These are phyloP conservation scores for Strigamia crassipes DNA, from an alignment of 2,888 invertebrate species.

Conservation along the genomic window DNA sequence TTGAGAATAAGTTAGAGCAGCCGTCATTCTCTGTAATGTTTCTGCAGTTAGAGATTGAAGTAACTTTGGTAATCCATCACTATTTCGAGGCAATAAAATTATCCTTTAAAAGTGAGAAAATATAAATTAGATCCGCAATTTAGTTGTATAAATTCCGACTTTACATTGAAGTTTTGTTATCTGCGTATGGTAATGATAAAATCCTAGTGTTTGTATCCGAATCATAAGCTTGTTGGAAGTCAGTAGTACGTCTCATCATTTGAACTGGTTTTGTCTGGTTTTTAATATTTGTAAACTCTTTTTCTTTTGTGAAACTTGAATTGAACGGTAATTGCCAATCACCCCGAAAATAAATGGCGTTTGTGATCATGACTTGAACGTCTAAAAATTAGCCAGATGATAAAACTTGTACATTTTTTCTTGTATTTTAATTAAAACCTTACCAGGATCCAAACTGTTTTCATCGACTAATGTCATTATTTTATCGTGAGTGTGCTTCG, in stretches of 20 bases:
- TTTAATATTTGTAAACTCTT: background rate
- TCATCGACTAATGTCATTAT: background rate
- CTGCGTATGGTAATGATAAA: conserved; percentile 15
- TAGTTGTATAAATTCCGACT: background rate
- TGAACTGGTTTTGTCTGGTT: background rate
- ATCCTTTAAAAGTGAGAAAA: background rate
- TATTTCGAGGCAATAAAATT: conserved; percentile 2
- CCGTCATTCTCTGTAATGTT: background rate
- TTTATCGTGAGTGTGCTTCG: background rate
- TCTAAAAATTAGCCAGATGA: background rate
- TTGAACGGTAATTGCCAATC: conserved; percentile 10
- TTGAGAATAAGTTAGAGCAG: background rate
- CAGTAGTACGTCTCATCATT: conserved; percentile 4
- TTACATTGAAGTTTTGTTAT: conserved; percentile 11
- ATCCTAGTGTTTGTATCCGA: conserved; percentile 8
- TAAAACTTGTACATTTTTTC: background rate
- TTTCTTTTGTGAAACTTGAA: background rate
- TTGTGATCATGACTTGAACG: background rate
- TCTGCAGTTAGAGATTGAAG: background rate
- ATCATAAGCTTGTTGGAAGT: background rate
- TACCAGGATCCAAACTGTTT: background rate
- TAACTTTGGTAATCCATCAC: background rate
- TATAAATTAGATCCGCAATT: too few species aligned
- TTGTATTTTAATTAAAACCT: background rate
- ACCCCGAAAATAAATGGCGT: conserved; percentile 5